Conservation (phyloP, 2,888 invertebrate species). For the Brachypterus glaber region DNA sequence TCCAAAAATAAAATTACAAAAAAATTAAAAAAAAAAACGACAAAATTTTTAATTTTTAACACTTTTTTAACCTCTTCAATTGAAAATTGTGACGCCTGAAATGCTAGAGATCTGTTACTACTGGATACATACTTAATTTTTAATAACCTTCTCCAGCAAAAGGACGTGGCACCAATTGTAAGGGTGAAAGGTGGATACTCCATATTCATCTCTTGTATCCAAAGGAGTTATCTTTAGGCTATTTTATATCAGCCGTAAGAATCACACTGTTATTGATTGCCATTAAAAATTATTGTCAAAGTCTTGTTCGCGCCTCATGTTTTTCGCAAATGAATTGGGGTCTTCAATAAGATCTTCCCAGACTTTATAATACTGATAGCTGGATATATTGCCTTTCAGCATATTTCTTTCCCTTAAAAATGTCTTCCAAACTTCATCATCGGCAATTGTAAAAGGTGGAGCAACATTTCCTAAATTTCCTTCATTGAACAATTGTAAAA, state of each 20-base stretch:
- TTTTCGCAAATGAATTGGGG: constrained; percentile 31
- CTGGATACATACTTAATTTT: too few species aligned
- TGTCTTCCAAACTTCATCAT: constrained; percentile 42
- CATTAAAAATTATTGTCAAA: too few species aligned
- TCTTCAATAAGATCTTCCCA: constrained; percentile 40
- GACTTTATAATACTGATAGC: constrained; percentile 42
- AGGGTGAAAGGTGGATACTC: constrained; percentile 45
- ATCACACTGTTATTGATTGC: too few species aligned
- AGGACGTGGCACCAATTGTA: constrained; percentile 41
- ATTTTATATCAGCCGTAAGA: too few species aligned
- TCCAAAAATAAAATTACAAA: too few species aligned
- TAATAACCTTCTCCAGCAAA: too few species aligned
- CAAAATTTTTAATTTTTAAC: too few species aligned
- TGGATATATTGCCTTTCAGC: constrained; percentile 38
- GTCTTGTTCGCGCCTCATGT: constrained; percentile 25
- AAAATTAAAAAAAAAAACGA: too few species aligned
- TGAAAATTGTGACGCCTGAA: too few species aligned
- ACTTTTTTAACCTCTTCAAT: too few species aligned
- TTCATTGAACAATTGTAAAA: constrained; percentile 39
- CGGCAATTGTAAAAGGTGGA: constrained; percentile 35
- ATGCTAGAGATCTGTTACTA: constrained; percentile 44
- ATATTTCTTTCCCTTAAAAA: constrained; percentile 40
- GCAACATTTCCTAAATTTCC: constrained; percentile 40
- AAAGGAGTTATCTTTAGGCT: constrained; percentile 43
- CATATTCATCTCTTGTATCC: constrained; percentile 44